A percentile compares a stretch with the other conserved stretches of the same genome.
These are phyloP conservation scores for Chroicocephalus ridibundus DNA, from an alignment of 2,113 vertebrate genomes.

Conservation along the genomic window DNA sequence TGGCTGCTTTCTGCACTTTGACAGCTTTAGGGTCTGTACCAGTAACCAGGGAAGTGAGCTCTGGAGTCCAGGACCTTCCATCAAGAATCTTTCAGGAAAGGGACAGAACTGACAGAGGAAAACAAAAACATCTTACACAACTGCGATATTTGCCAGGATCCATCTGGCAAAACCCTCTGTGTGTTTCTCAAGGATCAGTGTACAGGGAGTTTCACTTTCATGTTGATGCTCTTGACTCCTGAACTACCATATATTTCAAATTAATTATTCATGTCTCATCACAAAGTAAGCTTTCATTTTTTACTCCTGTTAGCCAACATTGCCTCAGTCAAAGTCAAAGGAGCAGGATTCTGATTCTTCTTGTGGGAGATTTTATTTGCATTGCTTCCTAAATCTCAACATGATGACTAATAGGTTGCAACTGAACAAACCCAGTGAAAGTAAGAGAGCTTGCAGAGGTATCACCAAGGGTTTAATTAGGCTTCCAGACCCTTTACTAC, in stretches of 20 bases:
- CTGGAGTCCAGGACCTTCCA: neutral
- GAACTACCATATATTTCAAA: neutral
- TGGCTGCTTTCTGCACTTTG: neutral
- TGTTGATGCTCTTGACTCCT: neutral
- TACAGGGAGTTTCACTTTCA: neutral
- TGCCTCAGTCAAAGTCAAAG: neutral
- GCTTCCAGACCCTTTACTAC: constrained; percentile 37
- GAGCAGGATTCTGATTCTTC: neutral
- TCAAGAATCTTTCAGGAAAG: neutral
- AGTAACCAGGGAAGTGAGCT: neutral
- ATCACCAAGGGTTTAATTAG: constrained; percentile 38
- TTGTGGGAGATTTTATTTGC: constrained; percentile 28
- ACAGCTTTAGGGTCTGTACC: neutral
- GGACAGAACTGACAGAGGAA: neutral
- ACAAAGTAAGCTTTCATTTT: neutral
- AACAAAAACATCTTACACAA: neutral
- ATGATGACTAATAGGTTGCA: constrained; percentile 53
- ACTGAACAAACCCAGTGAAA: constrained; percentile 45
- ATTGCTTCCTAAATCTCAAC: constrained; percentile 34
- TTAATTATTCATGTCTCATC: constrained; percentile 22
- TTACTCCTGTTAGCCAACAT: neutral
- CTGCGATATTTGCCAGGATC: neutral
- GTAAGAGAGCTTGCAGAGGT: constrained; percentile 27
- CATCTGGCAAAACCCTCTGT: neutral
- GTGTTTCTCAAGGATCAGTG: neutral